These are phyloP conservation scores for Pecten maximus DNA, from an alignment of 2,888 invertebrate genomes.

Conservation along the genomic window DNA sequence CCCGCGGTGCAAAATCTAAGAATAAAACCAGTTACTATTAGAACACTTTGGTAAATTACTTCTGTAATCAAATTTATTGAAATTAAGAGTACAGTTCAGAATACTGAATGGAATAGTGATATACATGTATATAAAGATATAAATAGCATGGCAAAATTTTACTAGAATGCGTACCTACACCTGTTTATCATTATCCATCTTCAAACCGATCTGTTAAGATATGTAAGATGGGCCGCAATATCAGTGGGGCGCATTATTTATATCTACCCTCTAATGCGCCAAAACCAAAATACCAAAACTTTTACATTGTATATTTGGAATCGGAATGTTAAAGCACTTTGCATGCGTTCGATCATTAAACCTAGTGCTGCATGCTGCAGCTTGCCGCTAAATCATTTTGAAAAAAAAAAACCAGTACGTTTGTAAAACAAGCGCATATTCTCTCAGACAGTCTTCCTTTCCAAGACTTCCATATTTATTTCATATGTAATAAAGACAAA, in stretches of 20 bases:
- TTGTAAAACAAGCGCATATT: background rate
- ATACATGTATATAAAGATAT: too few species aligned
- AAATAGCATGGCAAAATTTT: too few species aligned
- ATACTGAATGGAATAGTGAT: too few species aligned
- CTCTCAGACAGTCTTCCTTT: background rate
- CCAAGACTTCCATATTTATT: background rate
- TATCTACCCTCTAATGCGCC: background rate
- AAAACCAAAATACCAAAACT: background rate
- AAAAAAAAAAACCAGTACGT: background rate
- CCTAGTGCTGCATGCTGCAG: background rate
- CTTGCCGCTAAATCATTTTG: background rate
- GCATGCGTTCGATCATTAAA: background rate
- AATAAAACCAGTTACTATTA: too few species aligned
- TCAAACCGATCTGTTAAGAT: background rate
- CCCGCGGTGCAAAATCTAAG: too few species aligned
- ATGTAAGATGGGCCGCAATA: background rate
- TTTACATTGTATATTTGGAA: background rate
- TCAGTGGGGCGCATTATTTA: background rate
- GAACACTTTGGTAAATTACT: too few species aligned
- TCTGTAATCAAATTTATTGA: too few species aligned
- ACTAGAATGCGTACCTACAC: background rate
- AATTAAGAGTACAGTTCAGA: too few species aligned
- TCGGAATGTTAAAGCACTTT: background rate
- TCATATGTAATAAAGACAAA: conserved; percentile 8
- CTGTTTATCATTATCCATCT: background rate